Conservation (phyloP, 2,888 invertebrate genomes). For the Noctua janthina region DNA sequence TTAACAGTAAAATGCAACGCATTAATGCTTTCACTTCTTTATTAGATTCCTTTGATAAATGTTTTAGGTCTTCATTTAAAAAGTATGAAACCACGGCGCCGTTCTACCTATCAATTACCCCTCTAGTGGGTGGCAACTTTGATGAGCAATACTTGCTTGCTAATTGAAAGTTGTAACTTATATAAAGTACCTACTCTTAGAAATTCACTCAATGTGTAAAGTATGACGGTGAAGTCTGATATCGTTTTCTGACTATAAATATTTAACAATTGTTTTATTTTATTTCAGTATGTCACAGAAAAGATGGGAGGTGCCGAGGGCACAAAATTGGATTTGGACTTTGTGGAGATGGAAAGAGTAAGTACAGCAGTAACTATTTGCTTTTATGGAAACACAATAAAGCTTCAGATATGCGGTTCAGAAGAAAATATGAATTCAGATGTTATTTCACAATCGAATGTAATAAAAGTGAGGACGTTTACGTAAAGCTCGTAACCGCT, state of each 20-base stretch:
- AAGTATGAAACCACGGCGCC: conserved; percentile 5
- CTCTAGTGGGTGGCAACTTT: not conserved
- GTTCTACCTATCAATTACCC: not conserved
- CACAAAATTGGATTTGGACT: conserved; percentile 99
- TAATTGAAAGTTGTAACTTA: conserved; percentile 15
- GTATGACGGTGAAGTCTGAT: conserved; percentile 10
- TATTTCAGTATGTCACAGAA: conserved; percentile 99
- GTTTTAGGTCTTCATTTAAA: conserved; percentile 23
- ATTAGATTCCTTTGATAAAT: conserved; percentile 42
- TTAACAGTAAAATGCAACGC: conserved; percentile 55
- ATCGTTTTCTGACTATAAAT: conserved; percentile 24
- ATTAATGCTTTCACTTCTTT: conserved; percentile 38
- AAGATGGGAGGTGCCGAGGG: conserved; percentile 99
- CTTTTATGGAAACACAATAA: conserved; percentile 54
- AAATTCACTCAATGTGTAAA: not conserved
- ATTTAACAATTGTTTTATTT: conserved; percentile 65
- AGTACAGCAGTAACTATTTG: conserved; percentile 78
- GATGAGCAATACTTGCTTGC: not conserved
- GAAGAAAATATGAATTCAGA: conserved; percentile 46
- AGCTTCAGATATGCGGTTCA: conserved; percentile 30
- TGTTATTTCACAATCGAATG: conserved; percentile 51
- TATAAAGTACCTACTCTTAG: not conserved
- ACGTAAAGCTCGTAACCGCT: conserved; percentile 41
- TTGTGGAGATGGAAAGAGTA: conserved; percentile 99
- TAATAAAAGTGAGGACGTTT: conserved; percentile 53